Conservation (phyloP, 2,113 vertebrate species). For the Siphamia tubifer region DNA sequence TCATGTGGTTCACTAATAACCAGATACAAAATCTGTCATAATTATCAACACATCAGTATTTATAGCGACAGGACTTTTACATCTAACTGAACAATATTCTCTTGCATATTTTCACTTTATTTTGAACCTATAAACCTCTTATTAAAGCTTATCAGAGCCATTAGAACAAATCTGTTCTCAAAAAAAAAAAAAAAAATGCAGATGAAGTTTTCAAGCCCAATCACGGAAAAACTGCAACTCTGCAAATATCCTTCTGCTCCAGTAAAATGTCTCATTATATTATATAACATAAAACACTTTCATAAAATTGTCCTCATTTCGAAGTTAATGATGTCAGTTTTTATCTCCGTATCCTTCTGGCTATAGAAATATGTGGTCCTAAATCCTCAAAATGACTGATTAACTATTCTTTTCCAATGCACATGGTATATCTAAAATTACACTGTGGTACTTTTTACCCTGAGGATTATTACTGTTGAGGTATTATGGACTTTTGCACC, state of each 20-base stretch:
- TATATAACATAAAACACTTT: constrained; percentile 4
- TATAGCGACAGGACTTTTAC: too few relatives aligned
- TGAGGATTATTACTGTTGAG: neutral
- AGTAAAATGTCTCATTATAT: neutral
- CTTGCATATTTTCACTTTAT: too few relatives aligned
- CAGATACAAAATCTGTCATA: too few relatives aligned
- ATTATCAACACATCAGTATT: too few relatives aligned
- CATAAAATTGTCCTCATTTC: neutral
- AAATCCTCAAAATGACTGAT: neutral
- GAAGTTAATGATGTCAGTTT: neutral
- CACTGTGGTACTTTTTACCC: neutral
- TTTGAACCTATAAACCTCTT: too few relatives aligned
- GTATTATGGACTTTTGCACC: neutral
- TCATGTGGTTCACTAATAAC: too few relatives aligned
- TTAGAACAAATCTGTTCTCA: neutral
- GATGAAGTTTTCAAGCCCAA: neutral
- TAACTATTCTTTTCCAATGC: neutral
- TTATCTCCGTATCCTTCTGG: neutral
- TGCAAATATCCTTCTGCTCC: neutral
- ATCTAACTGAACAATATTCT: too few relatives aligned
- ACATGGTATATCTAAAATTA: neutral
- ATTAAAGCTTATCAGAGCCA: neutral
- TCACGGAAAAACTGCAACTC: neutral
- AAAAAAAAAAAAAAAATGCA: too few relatives aligned
- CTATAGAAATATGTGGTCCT: neutral